Conservation (phyloP, 2,113 vertebrate species). For the Lepus timidus region DNA sequence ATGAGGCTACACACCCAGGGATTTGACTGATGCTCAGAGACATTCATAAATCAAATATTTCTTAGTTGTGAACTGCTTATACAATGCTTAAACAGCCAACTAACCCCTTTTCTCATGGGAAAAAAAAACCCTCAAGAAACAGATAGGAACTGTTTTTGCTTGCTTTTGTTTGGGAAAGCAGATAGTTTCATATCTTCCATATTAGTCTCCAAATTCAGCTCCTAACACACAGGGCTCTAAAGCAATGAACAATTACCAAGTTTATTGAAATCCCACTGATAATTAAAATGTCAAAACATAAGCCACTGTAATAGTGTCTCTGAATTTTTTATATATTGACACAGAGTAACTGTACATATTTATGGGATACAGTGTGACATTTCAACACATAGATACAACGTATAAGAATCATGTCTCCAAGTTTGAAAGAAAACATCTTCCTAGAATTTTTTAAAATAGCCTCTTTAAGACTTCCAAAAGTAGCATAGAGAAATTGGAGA, state of each 20-base stretch:
- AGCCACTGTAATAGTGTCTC: background rate
- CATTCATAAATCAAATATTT: background rate
- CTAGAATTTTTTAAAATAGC: background rate
- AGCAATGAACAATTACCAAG: background rate
- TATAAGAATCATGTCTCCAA: too few relatives aligned
- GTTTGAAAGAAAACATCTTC: background rate
- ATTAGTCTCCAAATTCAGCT: background rate
- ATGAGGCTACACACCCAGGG: background rate
- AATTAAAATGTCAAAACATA: constrained; percentile 49
- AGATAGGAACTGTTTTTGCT: background rate
- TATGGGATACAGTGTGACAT: too few relatives aligned
- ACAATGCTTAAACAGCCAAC: background rate
- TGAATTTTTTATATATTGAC: background rate
- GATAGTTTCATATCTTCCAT: background rate
- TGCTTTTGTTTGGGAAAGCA: background rate
- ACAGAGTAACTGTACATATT: too few relatives aligned
- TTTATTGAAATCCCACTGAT: background rate
- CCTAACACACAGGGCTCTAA: background rate
- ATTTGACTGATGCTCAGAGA: background rate
- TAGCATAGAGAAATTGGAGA: constrained; percentile 27
- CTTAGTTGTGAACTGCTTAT: background rate
- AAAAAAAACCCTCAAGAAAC: background rate
- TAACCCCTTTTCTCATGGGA: background rate
- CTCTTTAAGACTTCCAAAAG: background rate
- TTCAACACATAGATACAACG: too few relatives aligned